These are phyloP conservation scores for Ectobius pallidus DNA, from an alignment of 2,888 invertebrate species.

Conservation along the genomic window DNA sequence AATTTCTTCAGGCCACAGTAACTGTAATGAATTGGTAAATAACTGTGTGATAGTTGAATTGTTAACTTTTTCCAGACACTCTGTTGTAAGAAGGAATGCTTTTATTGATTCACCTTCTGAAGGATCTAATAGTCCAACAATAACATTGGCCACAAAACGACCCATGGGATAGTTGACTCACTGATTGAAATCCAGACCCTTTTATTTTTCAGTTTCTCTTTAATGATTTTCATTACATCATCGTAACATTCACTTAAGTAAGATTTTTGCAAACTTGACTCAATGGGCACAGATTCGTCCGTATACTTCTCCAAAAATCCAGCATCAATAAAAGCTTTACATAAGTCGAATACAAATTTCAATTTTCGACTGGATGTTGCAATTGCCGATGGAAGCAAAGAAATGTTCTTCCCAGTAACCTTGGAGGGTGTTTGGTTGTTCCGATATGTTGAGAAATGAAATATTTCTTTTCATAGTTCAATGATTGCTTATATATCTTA, in stretches of 20 bases:
- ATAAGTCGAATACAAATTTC: not conserved
- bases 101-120: not conserved
- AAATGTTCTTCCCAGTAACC: not conserved
- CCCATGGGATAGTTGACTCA: not conserved
- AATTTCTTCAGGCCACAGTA: not conserved
- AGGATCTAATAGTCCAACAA: not conserved
- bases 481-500: not conserved
- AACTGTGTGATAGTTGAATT: not conserved
- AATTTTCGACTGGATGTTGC: not conserved
- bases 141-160: slow-evolving; percentile 1
- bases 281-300: too few relatives aligned
- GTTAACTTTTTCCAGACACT: not conserved
- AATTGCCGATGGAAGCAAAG: not conserved
- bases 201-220: not conserved
- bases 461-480: not conserved
- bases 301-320: not conserved
- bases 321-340: too few relatives aligned
- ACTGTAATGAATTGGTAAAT: not conserved
- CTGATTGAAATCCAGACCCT: not conserved
- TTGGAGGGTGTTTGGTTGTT: not conserved
- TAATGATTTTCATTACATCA: too few relatives aligned
- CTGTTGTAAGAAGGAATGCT: not conserved
- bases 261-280: not conserved
- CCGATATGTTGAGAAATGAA: too few relatives aligned
- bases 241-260: too few relatives aligned